Evolutionary conservation across 92 coral and sea anemone species (phyloP).

Genomic region (Epizoanthus rinbou): DNA sequence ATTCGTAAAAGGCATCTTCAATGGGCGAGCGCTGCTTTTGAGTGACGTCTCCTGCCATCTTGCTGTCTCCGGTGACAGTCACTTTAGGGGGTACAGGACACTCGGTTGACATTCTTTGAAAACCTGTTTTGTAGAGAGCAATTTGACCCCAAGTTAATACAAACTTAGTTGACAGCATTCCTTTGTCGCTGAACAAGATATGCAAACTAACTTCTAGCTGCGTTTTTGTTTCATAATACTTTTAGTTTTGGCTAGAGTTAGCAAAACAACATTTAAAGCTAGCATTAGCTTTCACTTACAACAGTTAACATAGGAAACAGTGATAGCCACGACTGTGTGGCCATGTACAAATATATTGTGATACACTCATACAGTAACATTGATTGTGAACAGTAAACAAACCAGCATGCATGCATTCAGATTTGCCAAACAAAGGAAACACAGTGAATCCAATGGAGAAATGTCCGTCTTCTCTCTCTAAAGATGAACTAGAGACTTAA

Average conservation of each 20-base stretch:
- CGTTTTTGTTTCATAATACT: background rate
- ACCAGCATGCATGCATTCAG: too few species aligned
- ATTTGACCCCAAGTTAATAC: constrained; percentile 34
- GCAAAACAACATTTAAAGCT: too few species aligned
- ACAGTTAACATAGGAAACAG: too few species aligned
- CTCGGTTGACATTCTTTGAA: constrained; percentile 30
- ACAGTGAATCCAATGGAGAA: too few species aligned
- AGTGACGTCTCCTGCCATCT: constrained; percentile 62
- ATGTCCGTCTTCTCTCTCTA: too few species aligned
- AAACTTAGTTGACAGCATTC: constrained; percentile 49
- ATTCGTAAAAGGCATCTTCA: constrained; percentile 94
- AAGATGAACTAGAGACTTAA: too few species aligned
- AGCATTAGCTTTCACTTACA: too few species aligned
- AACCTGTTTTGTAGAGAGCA: constrained; percentile 31
- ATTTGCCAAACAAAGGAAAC: too few species aligned
- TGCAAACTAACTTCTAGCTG: background rate
- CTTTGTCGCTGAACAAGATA: constrained; percentile 35
- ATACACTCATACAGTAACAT: too few species aligned
- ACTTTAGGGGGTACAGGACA: constrained; percentile 59
- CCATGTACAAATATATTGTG: too few species aligned
- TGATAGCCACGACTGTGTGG: too few species aligned
- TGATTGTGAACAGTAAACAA: too few species aligned
- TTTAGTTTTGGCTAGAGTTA: background rate
- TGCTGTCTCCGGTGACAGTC: constrained; percentile 58
- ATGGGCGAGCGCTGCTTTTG: constrained; percentile 82